phyloP scores from a whole-genome alignment of 2,797 vertebrate genomes.

The Okamejei kenojei region DNA sequence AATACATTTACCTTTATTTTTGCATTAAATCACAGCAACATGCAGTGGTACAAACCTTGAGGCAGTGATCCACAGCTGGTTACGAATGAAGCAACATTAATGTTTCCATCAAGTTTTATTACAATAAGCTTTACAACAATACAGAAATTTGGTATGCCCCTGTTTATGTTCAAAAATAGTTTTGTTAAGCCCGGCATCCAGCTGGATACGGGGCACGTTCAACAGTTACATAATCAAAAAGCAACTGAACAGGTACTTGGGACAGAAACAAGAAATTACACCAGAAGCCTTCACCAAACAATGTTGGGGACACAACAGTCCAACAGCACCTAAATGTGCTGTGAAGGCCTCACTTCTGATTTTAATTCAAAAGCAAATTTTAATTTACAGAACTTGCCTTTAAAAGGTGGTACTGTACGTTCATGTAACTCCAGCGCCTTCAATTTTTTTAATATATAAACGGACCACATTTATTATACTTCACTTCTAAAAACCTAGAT shows the following conservation, averaged over 20 bases:
- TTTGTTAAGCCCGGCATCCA: slow-evolving; percentile 76
- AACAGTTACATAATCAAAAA: slow-evolving; percentile 68
- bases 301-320: slow-evolving; percentile 90
- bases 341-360: slow-evolving; percentile 81
- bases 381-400: slow-evolving; percentile 96
- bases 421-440: slow-evolving; percentile 96
- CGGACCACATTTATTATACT: slow-evolving; percentile 96
- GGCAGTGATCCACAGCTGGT: slow-evolving; percentile 73
- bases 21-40: slow-evolving; percentile 48
- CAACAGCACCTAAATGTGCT: slow-evolving; percentile 91
- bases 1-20: slow-evolving; percentile 32
- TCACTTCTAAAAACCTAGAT: slow-evolving; percentile 99
- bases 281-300: slow-evolving; percentile 95
- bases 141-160: slow-evolving; percentile 79
- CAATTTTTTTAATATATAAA: slow-evolving; percentile 68
- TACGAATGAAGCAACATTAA: slow-evolving; percentile 84
- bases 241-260: slow-evolving; percentile 64
- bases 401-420: slow-evolving; percentile 69
- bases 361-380: slow-evolving; percentile 58
- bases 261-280: slow-evolving; percentile 50
- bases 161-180: slow-evolving; percentile 62
- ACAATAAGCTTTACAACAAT: slow-evolving; percentile 85
- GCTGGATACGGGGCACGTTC: slow-evolving; percentile 73
- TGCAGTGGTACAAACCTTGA: slow-evolving; percentile 85
- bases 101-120: slow-evolving; percentile 94